Base-by-base conservation (phyloP, 2,888 invertebrate species). In the Nezara viridula region DNA sequence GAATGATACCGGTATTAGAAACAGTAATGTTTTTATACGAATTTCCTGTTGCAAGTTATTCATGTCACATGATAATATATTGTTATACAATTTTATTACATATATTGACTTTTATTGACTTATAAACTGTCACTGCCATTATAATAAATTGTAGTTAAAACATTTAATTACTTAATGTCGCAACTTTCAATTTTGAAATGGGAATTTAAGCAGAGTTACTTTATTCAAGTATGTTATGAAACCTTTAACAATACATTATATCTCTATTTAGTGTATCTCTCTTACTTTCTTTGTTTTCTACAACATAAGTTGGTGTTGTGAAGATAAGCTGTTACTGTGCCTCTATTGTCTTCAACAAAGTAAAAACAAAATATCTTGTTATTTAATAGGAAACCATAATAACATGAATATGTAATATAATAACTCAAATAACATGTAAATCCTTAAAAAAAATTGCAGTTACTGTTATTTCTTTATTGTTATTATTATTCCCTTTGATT, bases 141-240 rank as follows among this genome's bases (percentile, higher is more conserved):
- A 32, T 88, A 88, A 77, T 88, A 88, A 88, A 77, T 47, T 88
- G 88, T 77, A 77, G 47, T 88, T 87, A 47, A 86, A 87, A 49
- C 52, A 37, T 60, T 60, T 12, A 27, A 60, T 50, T 87, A 50
- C 37, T 37, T 52, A 0, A 32, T 16, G 32, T 66, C 32, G 44
- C 9, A 85, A 44, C 16, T 85, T 85, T 85, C 44, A 85, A 49
- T 27, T 49, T 85, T 85, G 16, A 44, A 5, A 47, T 85, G 9
- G 27, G 44, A 85, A 44, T 66, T 16, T 32, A 19, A 66, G 32
- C 32, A 66, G 16, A 27, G 32, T 66, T 66, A 66, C 4, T 27
- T 60, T 27, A 60, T 60, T 19, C 32, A 66, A 66, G 16, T 66
- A 66, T 32, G 66, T 66, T 66, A 21, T 66, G 32, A 32, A 66